Evolutionary conservation across 2,113 vertebrate genomes (phyloP).

Genomic region (Caranx ignobilis): DNA sequence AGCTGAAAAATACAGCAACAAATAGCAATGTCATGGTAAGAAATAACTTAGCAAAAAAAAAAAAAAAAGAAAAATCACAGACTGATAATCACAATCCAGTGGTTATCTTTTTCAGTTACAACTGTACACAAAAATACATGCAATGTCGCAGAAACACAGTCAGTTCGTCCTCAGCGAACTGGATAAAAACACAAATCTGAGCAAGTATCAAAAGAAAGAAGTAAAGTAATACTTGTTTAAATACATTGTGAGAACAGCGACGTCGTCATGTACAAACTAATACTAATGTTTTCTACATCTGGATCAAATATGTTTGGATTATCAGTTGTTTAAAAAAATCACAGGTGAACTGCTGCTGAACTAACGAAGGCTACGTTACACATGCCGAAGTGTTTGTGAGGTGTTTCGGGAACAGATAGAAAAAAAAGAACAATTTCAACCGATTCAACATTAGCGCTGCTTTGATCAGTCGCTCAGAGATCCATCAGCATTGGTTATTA

Average conservation of each 20-base stretch:
- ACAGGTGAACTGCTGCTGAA: background rate
- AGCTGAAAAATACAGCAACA: slow-evolving; percentile 65
- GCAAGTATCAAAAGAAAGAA: slow-evolving; percentile 28
- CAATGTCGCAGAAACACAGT: slow-evolving; percentile 43
- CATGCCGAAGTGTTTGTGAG: background rate
- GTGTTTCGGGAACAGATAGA: background rate
- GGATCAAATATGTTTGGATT: slow-evolving; percentile 10
- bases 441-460: background rate
- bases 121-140: slow-evolving; percentile 65
- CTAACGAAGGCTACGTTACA: background rate
- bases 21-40: slow-evolving; percentile 54
- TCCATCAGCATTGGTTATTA: background rate
- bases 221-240: slow-evolving; percentile 27
- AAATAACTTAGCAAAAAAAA: slow-evolving; percentile 58
- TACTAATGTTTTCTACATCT: slow-evolving; percentile 12
- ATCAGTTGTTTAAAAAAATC: background rate
- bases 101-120: slow-evolving; percentile 58
- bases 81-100: slow-evolving; percentile 50
- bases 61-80: slow-evolving; percentile 26
- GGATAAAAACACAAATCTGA: slow-evolving; percentile 24
- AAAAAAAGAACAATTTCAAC: background rate
- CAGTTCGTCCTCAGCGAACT: slow-evolving; percentile 1
- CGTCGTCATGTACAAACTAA: background rate
- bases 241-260: slow-evolving; percentile 14
- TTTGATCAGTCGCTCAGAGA: background rate